Evolutionary conservation across 2,797 vertebrate genomes (phyloP).

Genomic region (Parotocinclus haroldoi): DNA sequence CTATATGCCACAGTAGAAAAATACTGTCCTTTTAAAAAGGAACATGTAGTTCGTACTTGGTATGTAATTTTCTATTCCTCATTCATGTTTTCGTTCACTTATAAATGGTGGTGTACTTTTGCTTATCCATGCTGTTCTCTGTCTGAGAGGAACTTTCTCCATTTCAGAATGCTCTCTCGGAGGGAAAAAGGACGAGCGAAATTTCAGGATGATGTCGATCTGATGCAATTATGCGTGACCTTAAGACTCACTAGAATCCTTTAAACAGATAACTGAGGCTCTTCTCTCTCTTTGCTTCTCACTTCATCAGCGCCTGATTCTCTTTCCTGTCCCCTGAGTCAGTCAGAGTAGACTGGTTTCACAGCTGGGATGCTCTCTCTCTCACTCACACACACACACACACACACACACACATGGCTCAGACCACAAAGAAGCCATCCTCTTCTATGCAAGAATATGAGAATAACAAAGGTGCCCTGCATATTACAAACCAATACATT

Average conservation of each 20-base stretch:
- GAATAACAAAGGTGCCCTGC: slow-evolving; percentile 39
- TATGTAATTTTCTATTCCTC: too few species aligned
- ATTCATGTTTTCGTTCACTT: background rate
- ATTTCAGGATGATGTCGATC: slow-evolving; percentile 21
- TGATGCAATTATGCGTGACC: slow-evolving; percentile 37
- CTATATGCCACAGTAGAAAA: too few species aligned
- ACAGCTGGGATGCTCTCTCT: background rate
- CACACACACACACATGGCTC: slow-evolving; percentile 16
- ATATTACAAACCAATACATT: too few species aligned
- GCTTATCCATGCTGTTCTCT: background rate
- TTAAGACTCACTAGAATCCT: slow-evolving; percentile 26
- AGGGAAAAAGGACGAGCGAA: background rate
- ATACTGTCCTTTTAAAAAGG: too few species aligned
- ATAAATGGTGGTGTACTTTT: background rate
- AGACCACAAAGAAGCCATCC: slow-evolving; percentile 32
- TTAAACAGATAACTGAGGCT: slow-evolving; percentile 31
- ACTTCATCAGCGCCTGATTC: slow-evolving; percentile 2
- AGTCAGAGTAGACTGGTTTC: slow-evolving; percentile 7
- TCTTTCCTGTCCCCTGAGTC: slow-evolving; percentile 1
- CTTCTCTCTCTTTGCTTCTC: slow-evolving; percentile 7
- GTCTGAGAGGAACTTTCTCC: background rate
- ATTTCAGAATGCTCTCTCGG: background rate
- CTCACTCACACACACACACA: too few species aligned
- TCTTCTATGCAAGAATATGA: slow-evolving; percentile 31
- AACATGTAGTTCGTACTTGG: too few species aligned